These are phyloP conservation scores for Lophius americanus DNA, from an alignment of 2,797 vertebrate species.

Conservation along the genomic window DNA sequence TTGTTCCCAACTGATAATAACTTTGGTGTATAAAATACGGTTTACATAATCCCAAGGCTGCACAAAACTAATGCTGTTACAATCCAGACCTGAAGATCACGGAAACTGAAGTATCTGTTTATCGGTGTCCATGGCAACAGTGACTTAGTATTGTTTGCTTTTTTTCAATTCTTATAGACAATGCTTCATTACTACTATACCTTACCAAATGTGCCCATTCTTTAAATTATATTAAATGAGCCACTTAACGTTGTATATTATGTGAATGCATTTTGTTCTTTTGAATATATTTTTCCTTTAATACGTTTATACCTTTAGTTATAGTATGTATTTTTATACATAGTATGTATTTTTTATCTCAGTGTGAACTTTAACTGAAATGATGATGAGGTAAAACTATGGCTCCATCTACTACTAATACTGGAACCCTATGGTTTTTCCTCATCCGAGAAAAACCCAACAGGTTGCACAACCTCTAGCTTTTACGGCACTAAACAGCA, in stretches of 20 bases:
- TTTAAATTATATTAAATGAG: not conserved
- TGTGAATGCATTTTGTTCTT: too few species aligned
- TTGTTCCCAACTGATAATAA: constrained; percentile 32
- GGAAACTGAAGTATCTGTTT: constrained; percentile 21
- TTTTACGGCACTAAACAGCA: constrained; percentile 54
- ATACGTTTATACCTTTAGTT: too few species aligned
- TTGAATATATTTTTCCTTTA: too few species aligned
- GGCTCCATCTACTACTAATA: not conserved
- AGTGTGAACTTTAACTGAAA: too few species aligned
- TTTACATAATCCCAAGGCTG: constrained; percentile 18
- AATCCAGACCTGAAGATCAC: constrained; percentile 3
- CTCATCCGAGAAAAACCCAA: constrained; percentile 5
- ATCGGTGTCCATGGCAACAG: constrained; percentile 5
- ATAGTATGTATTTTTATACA: too few species aligned
- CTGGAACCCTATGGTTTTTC: not conserved
- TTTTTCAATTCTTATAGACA: not conserved
- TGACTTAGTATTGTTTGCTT: not conserved
- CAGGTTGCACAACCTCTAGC: constrained; percentile 53
- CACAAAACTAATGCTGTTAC: constrained; percentile 9
- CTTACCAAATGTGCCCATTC: not conserved
- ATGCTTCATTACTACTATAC: not conserved
- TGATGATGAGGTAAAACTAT: not conserved
- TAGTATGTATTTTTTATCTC: too few species aligned
- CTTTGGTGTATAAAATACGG: constrained; percentile 33
- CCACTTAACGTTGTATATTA: not conserved